A percentile compares a stretch with the other conserved stretches of the same genome.
Conservation (phyloP, 2,888 invertebrate species). For the Drosophila picticornis region DNA sequence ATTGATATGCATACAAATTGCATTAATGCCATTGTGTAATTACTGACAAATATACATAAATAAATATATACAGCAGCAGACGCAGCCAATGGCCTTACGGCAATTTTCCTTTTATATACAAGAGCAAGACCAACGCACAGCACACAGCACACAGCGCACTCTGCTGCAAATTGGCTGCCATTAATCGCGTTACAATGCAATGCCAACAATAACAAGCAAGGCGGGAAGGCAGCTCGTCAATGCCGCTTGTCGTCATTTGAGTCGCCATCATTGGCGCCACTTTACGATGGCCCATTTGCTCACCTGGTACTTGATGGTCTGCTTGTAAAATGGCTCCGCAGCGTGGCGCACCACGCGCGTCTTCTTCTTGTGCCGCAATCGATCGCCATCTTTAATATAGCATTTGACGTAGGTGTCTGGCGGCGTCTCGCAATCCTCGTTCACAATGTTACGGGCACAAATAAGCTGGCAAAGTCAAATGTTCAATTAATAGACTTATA, state of each 20-base stretch:
- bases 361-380: constrained; percentile 96
- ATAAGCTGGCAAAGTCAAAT: constrained; percentile 86
- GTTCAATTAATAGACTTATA: not conserved
- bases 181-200: constrained; percentile 68
- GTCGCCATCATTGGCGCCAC: constrained; percentile 19
- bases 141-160: constrained; percentile 1
- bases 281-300: constrained; percentile 41
- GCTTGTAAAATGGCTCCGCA: constrained; percentile 93
- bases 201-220: constrained; percentile 12
- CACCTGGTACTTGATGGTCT: constrained; percentile 94
- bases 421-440: constrained; percentile 90
- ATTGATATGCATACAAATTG: constrained; percentile 66
- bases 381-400: constrained; percentile 94
- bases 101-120: constrained; percentile 7
- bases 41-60: constrained; percentile 42
- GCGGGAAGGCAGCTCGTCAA: constrained; percentile 20
- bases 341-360: constrained; percentile 93
- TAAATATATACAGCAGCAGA: constrained; percentile 44
- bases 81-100: not conserved
- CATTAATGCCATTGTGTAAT: constrained; percentile 46
- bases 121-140: not conserved
- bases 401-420: constrained; percentile 97
- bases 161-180: constrained; percentile 44
- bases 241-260: constrained; percentile 22
- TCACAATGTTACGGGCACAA: constrained; percentile 89